phyloP scores from a whole-genome alignment of 1,140 invertebrate genomes.

The Drosophila pseudoananassae region DNA sequence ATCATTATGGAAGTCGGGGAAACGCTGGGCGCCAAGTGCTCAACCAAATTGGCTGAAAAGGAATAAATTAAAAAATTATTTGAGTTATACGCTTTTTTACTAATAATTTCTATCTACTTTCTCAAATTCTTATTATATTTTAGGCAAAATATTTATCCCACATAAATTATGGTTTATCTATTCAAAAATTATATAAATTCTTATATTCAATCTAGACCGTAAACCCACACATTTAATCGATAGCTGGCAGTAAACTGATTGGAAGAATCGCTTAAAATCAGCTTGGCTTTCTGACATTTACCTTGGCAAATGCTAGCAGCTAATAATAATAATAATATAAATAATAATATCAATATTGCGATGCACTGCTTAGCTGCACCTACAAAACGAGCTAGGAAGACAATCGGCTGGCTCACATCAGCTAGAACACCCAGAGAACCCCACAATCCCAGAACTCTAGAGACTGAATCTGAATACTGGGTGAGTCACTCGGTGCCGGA shows the following conservation, averaged over 20 bases:
- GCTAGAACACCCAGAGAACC: conserved; percentile 27
- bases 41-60: conserved; percentile 40
- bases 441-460: conserved; percentile 3
- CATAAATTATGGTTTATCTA: conserved; percentile 4
- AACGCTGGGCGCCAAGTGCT: conserved; percentile 6
- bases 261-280: conserved; percentile 33
- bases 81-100: neutral
- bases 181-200: conserved; percentile 7
- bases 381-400: conserved; percentile 29
- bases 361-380: conserved; percentile 49
- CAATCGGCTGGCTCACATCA: conserved; percentile 33
- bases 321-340: conserved; percentile 31
- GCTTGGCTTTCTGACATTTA: conserved; percentile 38
- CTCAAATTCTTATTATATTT: neutral
- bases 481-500: conserved; percentile 21
- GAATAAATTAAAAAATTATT: conserved; percentile 9
- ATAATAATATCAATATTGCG: conserved; percentile 55
- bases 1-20: conserved; percentile 56
- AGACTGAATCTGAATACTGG: neutral
- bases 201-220: neutral
- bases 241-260: conserved; percentile 5
- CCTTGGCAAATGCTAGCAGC: conserved; percentile 21
- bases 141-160: neutral
- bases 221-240: conserved; percentile 30
- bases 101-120: neutral